These are phyloP conservation scores for Tragelaphus scriptus DNA, from an alignment of 2,113 vertebrate species.

Conservation along the genomic window DNA sequence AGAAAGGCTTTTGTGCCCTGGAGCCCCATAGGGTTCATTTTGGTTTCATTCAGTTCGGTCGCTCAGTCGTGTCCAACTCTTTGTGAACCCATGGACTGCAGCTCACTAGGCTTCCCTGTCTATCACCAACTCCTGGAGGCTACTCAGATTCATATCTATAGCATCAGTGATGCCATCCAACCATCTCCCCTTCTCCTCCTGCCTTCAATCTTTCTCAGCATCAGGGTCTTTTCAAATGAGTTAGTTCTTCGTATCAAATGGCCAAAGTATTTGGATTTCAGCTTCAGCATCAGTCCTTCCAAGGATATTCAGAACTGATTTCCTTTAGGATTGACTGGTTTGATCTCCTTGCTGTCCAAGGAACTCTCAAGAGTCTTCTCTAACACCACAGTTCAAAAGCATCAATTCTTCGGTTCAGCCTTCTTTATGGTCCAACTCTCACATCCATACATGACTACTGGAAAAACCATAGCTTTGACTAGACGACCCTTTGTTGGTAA, in stretches of 20 bases:
- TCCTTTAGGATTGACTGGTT: neutral
- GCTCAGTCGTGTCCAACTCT: accelerated
- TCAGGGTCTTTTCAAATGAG: neutral
- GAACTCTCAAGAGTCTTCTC: neutral
- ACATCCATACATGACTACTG: neutral
- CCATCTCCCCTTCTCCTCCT: neutral
- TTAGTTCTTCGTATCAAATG: neutral
- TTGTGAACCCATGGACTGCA: neutral
- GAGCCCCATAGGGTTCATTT: neutral
- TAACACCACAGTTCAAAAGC: neutral
- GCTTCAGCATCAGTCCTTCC: neutral
- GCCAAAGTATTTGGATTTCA: neutral
- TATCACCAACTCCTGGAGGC: neutral
- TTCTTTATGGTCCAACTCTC: neutral
- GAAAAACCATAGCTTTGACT: neutral
- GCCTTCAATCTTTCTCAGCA: neutral
- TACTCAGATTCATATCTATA: neutral
- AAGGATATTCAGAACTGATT: neutral
- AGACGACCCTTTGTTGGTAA: neutral
- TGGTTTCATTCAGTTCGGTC: neutral
- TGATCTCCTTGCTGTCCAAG: neutral
- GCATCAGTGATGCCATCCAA: neutral
- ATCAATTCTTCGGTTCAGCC: neutral
- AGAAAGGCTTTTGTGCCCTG: neutral
- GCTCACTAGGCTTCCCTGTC: neutral